Evolutionary conservation across 2,888 invertebrate genomes (phyloP).

Genomic region (Scelioninae gen. 2): DNA sequence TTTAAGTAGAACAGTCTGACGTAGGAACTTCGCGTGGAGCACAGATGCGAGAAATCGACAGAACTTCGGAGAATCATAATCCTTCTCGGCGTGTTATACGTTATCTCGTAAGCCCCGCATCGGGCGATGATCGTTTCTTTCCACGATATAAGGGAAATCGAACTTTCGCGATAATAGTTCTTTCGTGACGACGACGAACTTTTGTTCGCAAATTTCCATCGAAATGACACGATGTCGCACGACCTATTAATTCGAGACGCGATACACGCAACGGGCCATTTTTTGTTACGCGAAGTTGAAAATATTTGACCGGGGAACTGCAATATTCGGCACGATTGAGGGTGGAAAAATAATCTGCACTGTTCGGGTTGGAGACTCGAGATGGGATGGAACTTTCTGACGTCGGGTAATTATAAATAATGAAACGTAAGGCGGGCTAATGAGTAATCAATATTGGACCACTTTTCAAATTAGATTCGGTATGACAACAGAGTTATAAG

Average conservation of each 20-base stretch:
- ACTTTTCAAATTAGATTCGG: slow-evolving; percentile 48
- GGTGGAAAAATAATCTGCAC: too few species aligned
- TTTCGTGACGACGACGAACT: slow-evolving; percentile 16
- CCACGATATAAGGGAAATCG: slow-evolving; percentile 51
- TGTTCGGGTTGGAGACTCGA: too few species aligned
- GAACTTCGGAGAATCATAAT: slow-evolving; percentile 71
- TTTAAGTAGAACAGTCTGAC: slow-evolving; percentile 71
- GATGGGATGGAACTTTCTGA: too few species aligned
- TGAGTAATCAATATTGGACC: slow-evolving; percentile 31
- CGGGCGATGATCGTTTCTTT: slow-evolving; percentile 55
- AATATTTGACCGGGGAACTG: too few species aligned
- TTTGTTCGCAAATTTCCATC: slow-evolving; percentile 16
- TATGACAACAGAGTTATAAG: slow-evolving; percentile 56
- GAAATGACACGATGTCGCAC: too few species aligned
- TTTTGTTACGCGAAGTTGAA: too few species aligned
- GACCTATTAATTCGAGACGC: too few species aligned
- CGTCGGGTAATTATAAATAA: too few species aligned
- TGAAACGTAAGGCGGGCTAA: slow-evolving; percentile 11
- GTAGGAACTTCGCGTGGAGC: slow-evolving; percentile 72
- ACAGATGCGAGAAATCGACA: slow-evolving; percentile 75
- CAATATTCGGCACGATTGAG: too few species aligned
- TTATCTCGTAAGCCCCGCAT: slow-evolving; percentile 57
- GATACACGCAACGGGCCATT: too few species aligned
- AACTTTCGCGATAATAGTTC: slow-evolving; percentile 51
- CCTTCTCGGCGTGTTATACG: slow-evolving; percentile 54